Percentiles rank a stretch among this genome's conserved stretches.
Conservation (phyloP, 1,140 invertebrate species). For the Lepidotrigona ventralis region DNA sequence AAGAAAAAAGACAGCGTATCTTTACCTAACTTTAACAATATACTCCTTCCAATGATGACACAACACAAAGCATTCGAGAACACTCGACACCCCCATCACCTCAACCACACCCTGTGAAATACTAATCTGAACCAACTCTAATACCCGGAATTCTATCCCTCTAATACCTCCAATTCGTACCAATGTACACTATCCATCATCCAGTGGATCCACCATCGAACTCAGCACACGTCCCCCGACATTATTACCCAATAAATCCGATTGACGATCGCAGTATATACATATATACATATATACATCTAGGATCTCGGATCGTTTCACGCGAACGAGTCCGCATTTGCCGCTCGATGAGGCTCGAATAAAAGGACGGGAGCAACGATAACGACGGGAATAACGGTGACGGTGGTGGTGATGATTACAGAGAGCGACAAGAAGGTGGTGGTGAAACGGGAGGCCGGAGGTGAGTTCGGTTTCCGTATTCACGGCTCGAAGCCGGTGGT, state of each 20-base stretch:
- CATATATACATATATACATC: no score
- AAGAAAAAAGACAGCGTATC: no score
- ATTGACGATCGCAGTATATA: neutral
- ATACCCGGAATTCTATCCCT: neutral
- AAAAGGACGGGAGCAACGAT: rapidly evolving
- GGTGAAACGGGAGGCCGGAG: constrained; percentile 87
- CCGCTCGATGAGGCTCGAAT: neutral
- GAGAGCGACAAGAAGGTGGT: constrained; percentile 93
- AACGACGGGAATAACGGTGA: neutral
- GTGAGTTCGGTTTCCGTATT: constrained; percentile 97
- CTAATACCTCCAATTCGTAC: neutral
- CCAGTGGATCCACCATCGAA: neutral
- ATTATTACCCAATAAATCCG: neutral
- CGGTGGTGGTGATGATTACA: constrained; percentile 76
- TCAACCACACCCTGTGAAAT: neutral
- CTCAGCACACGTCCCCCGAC: no score
- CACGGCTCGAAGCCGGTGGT: constrained; percentile 97
- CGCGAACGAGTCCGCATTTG: neutral
- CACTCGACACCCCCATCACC: neutral
- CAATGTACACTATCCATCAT: neutral
- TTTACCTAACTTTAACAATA: neutral
- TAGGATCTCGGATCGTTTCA: neutral
- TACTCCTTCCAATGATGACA: neutral
- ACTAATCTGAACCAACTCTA: neutral
- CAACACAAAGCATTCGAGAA: neutral